Base-by-base conservation (phyloP, 2,797 vertebrate species). In the Taeniopygia guttata region DNA sequence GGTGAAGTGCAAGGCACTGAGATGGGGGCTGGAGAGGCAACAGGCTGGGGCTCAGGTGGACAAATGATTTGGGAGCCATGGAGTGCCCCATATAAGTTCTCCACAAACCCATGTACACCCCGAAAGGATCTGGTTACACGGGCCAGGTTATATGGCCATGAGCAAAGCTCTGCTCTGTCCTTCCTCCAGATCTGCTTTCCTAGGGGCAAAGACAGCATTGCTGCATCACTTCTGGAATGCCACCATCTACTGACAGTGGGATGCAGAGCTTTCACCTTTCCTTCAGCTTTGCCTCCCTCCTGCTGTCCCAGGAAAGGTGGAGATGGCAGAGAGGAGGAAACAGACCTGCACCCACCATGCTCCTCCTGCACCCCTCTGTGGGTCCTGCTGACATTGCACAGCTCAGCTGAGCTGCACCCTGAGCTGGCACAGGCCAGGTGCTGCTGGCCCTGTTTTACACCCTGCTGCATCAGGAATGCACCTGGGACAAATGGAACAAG, bases 41-140 rank as follows among this genome's bases (percentile, higher is more conserved):
- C 4, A 21, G 30, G 2, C 1, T 9, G 7, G 6, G 20, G 6
- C 3, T 69, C 18, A 34, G 30, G 49, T 63, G 52, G 29, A 42
- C 25, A 75, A 77, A 38, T 10, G 42, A 91, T 30, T 49, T 5
- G 1, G 36, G 34, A 80, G 48, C 30, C 3, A 1, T 29, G 25
- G 27, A 27, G 16, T 67, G 66, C 20, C 29, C 20, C 16, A 3
- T 19, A 21, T 4, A 26, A 70, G 16, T 38, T 87, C 43, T n/a
- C 16, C 38, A 36, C 1, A 1, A 64, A 36, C 10, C 40, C 22
- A 14, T 1, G 2, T 52, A 40, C 7, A 17, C 23, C 27, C 7
- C 0, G 0, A 18, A 34, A 5, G 40, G 29, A 52, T 12, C 67
- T 49, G n/a, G 58, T 36, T 63, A 26, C 26, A 26, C 0, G 0